A percentile compares a stretch with the other conserved stretches of the same genome.
These are phyloP conservation scores for Poecilia wingei DNA, from an alignment of 2,797 vertebrate species.

Conservation along the genomic window DNA sequence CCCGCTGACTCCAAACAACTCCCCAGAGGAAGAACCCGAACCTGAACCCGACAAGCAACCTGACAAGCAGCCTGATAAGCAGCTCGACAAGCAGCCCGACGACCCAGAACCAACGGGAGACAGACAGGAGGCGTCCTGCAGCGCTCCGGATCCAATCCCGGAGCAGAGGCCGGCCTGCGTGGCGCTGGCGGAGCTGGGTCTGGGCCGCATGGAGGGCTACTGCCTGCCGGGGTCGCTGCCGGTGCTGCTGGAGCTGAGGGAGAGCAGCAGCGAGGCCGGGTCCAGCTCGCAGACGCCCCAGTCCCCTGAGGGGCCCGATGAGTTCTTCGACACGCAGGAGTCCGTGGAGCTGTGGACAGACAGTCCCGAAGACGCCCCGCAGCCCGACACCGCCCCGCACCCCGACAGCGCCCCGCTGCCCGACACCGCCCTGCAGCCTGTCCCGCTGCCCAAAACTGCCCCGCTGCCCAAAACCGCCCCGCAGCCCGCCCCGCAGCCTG, in stretches of 20 bases:
- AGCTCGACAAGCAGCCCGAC: neutral
- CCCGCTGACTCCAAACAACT: slow-evolving; percentile 58
- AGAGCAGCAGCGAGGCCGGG: slow-evolving; percentile 84
- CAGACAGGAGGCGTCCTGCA: neutral
- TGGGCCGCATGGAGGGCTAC: slow-evolving; percentile 72
- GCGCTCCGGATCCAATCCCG: neutral
- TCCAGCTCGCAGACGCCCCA: slow-evolving; percentile 83
- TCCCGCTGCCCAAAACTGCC: too few relatives aligned
- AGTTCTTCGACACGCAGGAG: slow-evolving; percentile 83
- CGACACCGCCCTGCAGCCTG: neutral
- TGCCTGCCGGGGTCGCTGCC: slow-evolving; percentile 77
- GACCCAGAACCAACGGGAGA: neutral
- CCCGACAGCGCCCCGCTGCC: too few relatives aligned
- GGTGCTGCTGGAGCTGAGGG: slow-evolving; percentile 79
- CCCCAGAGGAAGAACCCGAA: slow-evolving; percentile 47
- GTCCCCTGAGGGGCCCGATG: slow-evolving; percentile 78
- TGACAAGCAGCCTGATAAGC: neutral
- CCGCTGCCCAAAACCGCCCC: too few relatives aligned
- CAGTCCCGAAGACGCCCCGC: slow-evolving; percentile 53
- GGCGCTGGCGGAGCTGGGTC: slow-evolving; percentile 61
- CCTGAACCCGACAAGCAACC: slow-evolving; percentile 4
- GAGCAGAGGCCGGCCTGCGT: slow-evolving; percentile 59
- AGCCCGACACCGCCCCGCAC: slow-evolving; percentile 26
- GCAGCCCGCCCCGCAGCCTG: too few relatives aligned
- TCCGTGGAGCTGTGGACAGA: slow-evolving; percentile 76